Percentiles rank a stretch among this genome's conserved stretches.
These are phyloP conservation scores for Syngnathus typhle DNA, from an alignment of 2,113 vertebrate genomes.

Conservation along the genomic window DNA sequence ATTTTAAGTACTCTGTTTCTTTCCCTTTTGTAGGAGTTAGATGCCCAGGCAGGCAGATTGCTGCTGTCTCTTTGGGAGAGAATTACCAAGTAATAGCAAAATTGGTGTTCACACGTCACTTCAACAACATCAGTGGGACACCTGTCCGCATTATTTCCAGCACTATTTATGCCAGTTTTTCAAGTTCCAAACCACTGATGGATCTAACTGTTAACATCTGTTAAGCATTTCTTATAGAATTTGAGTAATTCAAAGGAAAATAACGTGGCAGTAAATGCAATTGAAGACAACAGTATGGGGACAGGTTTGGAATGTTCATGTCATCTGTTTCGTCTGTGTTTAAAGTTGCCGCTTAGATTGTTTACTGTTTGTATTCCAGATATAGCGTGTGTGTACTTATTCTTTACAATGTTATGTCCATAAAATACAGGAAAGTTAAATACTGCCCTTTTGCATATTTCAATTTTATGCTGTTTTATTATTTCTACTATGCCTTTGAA, in stretches of 20 bases:
- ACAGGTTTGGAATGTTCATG: neutral
- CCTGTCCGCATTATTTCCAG: neutral
- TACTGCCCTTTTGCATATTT: neutral
- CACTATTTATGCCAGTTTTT: neutral
- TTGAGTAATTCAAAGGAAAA: neutral
- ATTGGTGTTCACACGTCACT: neutral
- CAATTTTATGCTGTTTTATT: neutral
- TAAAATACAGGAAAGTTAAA: neutral
- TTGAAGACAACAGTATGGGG: neutral
- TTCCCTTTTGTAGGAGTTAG: constrained; percentile 75
- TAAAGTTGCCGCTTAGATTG: neutral
- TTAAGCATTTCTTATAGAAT: neutral
- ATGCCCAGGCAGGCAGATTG: constrained; percentile 81
- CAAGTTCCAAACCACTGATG: neutral
- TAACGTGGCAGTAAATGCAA: neutral
- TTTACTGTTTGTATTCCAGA: neutral
- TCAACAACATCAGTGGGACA: neutral
- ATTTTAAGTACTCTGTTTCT: too few relatives aligned
- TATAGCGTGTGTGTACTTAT: neutral
- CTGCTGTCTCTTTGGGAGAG: constrained; percentile 82
- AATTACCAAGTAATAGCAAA: neutral
- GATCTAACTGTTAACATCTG: neutral
- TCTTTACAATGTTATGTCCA: neutral
- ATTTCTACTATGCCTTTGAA: neutral
- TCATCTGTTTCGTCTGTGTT: neutral